Evolutionary conservation across 2,888 invertebrate species (phyloP).

Genomic region (Cephus sareptanus): DNA sequence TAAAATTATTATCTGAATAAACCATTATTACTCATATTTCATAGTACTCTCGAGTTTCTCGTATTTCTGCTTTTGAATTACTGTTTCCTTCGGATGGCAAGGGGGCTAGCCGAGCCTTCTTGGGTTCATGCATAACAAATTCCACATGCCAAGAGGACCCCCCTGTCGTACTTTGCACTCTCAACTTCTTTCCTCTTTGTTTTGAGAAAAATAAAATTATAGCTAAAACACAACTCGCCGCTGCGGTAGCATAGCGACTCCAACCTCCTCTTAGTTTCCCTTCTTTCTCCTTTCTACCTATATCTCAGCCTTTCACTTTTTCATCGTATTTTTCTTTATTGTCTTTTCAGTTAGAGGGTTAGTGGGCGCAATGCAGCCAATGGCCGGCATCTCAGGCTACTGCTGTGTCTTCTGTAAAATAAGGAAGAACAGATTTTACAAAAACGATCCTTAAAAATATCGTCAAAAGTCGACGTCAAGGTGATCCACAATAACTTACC

Average conservation of each 20-base stretch:
- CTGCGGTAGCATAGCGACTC: conserved; percentile 8
- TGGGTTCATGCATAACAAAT: conserved; percentile 67
- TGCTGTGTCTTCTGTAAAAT: conserved; percentile 60
- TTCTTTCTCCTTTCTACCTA: conserved; percentile 5
- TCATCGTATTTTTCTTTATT: conserved; percentile 5
- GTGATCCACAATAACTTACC: conserved; percentile 34
- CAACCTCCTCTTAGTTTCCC: conserved; percentile 27
- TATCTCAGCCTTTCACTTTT: conserved; percentile 15
- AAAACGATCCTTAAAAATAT: neutral
- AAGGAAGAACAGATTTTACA: neutral
- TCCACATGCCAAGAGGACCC: conserved; percentile 66
- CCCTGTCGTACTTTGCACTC: conserved; percentile 38
- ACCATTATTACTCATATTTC: conserved; percentile 45
- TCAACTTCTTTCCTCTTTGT: conserved; percentile 9
- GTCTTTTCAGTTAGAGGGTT: conserved; percentile 50
- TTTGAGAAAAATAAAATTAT: conserved; percentile 11
- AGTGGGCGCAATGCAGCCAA: conserved; percentile 60
- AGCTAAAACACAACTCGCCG: conserved; percentile 20
- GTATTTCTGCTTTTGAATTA: conserved; percentile 25
- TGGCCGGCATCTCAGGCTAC: conserved; percentile 60
- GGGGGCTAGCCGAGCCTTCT: conserved; percentile 60
- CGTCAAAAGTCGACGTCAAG: neutral
- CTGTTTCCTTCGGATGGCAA: conserved; percentile 44
- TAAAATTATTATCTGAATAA: conserved; percentile 57
- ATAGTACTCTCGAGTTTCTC: conserved; percentile 28